Conservation (phyloP, 2,888 invertebrate genomes). For the Meteorus cinctellus region DNA sequence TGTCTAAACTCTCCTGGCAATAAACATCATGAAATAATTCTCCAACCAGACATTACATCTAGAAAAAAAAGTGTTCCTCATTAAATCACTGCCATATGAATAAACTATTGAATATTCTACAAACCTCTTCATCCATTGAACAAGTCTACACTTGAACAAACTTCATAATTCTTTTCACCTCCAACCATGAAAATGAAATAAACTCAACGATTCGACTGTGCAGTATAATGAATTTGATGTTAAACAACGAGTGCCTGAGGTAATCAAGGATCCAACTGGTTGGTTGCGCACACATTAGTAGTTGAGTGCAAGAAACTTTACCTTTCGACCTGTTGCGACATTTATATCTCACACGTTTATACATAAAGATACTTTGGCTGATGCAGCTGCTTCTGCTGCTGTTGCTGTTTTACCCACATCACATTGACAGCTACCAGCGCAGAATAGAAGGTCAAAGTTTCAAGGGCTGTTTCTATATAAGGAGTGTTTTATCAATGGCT, state of each 20-base stretch:
- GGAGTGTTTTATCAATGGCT: background rate
- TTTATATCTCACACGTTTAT: background rate
- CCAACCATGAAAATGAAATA: background rate
- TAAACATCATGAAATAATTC: too few species aligned
- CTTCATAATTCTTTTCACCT: background rate
- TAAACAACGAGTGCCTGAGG: background rate
- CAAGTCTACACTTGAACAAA: too few species aligned
- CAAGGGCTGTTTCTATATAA: constrained; percentile 43
- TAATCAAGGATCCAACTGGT: constrained; percentile 3
- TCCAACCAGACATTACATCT: too few species aligned
- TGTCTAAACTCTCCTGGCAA: too few species aligned
- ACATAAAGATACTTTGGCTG: background rate
- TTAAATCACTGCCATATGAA: too few species aligned
- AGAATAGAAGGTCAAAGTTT: constrained; percentile 50
- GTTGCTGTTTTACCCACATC: background rate
- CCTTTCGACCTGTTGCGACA: constrained; percentile 1
- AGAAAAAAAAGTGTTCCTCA: too few species aligned
- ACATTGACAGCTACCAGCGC: background rate
- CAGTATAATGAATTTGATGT: background rate
- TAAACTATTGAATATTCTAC: too few species aligned
- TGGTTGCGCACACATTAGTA: background rate
- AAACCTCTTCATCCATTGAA: too few species aligned
- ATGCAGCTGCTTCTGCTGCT: background rate
- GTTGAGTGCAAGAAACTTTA: background rate
- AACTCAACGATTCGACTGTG: background rate